These are phyloP conservation scores for Myotis findleyi DNA, from an alignment of 2,797 vertebrate genomes.

Conservation along the genomic window DNA sequence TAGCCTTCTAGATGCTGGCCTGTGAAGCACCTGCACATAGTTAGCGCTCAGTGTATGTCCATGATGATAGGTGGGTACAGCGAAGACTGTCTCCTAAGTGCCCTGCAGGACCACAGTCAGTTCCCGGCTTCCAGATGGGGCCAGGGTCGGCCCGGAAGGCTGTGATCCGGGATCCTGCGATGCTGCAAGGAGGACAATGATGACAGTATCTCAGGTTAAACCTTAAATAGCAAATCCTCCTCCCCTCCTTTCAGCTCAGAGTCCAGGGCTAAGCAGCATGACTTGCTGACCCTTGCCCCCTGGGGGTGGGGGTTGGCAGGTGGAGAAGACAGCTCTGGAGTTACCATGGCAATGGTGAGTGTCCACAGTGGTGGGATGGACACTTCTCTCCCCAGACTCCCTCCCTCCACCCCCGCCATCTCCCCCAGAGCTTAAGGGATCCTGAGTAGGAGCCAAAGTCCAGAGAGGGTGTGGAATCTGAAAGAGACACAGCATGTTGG, in stretches of 20 bases:
- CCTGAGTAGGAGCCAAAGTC: not conserved
- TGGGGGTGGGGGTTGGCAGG: not conserved
- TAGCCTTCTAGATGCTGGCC: not conserved
- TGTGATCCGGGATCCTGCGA: not conserved
- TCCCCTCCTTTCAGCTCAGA: conserved; percentile 37
- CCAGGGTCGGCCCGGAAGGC: not conserved
- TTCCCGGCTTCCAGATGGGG: not conserved
- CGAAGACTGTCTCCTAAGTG: not conserved
- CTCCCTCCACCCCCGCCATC: not conserved
- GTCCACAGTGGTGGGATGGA: not conserved
- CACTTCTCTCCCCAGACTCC: not conserved
- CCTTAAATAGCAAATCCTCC: not conserved
- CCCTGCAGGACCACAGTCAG: not conserved
- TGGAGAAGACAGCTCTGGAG: not conserved
- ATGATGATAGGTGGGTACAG: not conserved
- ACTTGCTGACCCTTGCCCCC: conserved; percentile 58
- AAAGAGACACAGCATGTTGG: not conserved
- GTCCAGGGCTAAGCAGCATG: not conserved
- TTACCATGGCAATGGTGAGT: conserved; percentile 29
- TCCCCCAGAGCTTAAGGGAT: not conserved
- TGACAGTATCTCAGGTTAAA: conserved; percentile 51
- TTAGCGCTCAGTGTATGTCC: not conserved
- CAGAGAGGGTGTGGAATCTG: not conserved
- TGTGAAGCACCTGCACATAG: not conserved
- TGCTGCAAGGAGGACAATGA: not conserved